phyloP scores from a whole-genome alignment of 2,113 vertebrate genomes.

The Barnardius zonarius region DNA sequence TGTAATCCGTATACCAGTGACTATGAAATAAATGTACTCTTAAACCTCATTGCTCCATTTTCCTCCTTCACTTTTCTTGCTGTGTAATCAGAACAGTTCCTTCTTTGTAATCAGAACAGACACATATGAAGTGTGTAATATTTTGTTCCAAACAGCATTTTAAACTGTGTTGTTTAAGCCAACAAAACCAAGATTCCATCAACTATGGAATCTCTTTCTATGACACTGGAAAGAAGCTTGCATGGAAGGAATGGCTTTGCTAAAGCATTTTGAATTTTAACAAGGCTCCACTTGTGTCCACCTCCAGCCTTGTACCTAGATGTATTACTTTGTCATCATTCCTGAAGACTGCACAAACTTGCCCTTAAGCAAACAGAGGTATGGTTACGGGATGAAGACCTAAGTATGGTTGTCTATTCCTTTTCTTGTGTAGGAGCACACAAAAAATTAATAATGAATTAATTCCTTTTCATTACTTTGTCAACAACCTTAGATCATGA shows the following conservation, averaged over 20 bases:
- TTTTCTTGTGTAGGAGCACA: not conserved
- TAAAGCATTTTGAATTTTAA: not conserved
- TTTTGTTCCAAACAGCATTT: not conserved
- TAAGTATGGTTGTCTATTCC: not conserved
- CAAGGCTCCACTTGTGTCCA: not conserved
- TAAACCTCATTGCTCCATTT: not conserved
- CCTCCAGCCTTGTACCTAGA: not conserved
- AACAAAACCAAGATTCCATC: not conserved
- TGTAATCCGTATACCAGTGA: not conserved
- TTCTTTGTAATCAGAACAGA: not conserved
- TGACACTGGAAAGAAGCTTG: not conserved
- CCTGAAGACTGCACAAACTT: not conserved
- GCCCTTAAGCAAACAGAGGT: not conserved
- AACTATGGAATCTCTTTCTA: not conserved
- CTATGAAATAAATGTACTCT: constrained; percentile 31
- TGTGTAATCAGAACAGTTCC: not conserved
- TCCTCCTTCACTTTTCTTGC: not conserved
- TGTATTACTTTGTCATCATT: not conserved
- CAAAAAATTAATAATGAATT: not conserved
- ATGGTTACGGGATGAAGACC: not conserved
- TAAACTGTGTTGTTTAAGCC: not conserved
- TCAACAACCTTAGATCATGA: not conserved
- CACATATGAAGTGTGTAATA: not conserved
- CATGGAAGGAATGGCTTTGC: not conserved
- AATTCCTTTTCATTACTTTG: not conserved